Percentiles rank a stretch among this genome's conserved stretches.
Evolutionary conservation across 2,797 vertebrate species (phyloP).

Genomic region (Geotrypetes seraphini): DNA sequence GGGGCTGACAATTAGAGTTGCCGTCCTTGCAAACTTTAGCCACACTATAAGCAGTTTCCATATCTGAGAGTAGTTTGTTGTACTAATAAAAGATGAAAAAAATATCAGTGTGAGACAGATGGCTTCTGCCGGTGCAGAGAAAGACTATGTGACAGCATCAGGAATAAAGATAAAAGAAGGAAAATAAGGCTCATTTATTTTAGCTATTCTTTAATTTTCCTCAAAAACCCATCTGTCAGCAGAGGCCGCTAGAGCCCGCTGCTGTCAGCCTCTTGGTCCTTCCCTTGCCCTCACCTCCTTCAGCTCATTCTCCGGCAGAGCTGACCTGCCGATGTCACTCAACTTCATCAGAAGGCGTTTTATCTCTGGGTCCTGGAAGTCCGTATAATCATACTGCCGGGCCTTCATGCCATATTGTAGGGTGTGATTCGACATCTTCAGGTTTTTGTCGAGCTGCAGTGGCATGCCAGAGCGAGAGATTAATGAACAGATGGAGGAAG

Average conservation of each 20-base stretch:
- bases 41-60: constrained; percentile 87
- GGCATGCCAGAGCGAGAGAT: background rate
- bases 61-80: constrained; percentile 75
- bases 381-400: constrained; percentile 66
- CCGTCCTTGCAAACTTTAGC: constrained; percentile 69
- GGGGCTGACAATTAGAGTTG: constrained; percentile 51
- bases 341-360: constrained; percentile 79
- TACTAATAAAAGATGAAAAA: constrained; percentile 52
- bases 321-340: constrained; percentile 79
- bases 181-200: too few species aligned
- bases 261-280: too few species aligned
- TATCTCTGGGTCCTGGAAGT: constrained; percentile 70
- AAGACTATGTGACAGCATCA: too few species aligned
- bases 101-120: too few species aligned
- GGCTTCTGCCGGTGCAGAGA: too few species aligned
- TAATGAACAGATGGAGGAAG: too few species aligned
- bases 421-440: constrained; percentile 80
- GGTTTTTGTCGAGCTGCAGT: constrained; percentile 72
- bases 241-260: too few species aligned
- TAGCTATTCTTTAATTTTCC: too few species aligned
- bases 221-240: too few species aligned
- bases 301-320: constrained; percentile 58
- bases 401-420: constrained; percentile 66
- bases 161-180: too few species aligned
- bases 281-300: constrained; percentile 58